Base-by-base conservation (phyloP, 1,140 invertebrate species). In the Laupala kohalensis region DNA sequence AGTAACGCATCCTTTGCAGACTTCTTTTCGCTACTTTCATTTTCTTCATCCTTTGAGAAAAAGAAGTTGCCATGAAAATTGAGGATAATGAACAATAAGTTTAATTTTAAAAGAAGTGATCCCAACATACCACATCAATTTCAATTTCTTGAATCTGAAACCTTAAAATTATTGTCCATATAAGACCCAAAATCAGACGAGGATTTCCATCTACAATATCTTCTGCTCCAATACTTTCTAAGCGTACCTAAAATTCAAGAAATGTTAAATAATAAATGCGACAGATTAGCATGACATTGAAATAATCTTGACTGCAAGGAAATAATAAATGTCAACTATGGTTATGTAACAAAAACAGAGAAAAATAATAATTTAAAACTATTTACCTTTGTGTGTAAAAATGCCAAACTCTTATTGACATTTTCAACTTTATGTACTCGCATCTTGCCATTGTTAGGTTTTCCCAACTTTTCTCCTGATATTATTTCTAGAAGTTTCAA, bases 371-470 rank as follows among this genome's bases (percentile, higher is more conserved):
- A 62, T 62, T 62, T 62, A 13, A 13, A 13, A n/a, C 53, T 53
- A 53, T 80, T 83, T 82, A 96, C 96, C 91, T 98, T 97, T 67
- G 95, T 97, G 80, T 97, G 95, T 67, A 99, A 86, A 84, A 99
- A 99, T 74, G 94, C 94, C 75, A 99, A 84, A 78, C 94, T 96
- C 83, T 97, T 98, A 84, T 99, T 99, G 75, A 99, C 93, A 83
- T 99, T 99, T 84, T 99, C 97, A 63, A 99, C 95, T 86, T 98
- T 98, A 83, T 99, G 97, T 26, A 99, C 97, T 76, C 97, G 85
- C 92, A 99, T 97, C 73, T 92, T 88, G 25, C 97, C 97, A 80
- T 91, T 93, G 85, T 99, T 99, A 71, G 97, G 96, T 76, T 96
- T 92, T 53, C 94, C 96, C 74, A 99, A 85, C 78, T 96, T 94